These are phyloP conservation scores for Montipora capitata DNA, from an alignment of 92 coral and sea anemone species.

Conservation along the genomic window DNA sequence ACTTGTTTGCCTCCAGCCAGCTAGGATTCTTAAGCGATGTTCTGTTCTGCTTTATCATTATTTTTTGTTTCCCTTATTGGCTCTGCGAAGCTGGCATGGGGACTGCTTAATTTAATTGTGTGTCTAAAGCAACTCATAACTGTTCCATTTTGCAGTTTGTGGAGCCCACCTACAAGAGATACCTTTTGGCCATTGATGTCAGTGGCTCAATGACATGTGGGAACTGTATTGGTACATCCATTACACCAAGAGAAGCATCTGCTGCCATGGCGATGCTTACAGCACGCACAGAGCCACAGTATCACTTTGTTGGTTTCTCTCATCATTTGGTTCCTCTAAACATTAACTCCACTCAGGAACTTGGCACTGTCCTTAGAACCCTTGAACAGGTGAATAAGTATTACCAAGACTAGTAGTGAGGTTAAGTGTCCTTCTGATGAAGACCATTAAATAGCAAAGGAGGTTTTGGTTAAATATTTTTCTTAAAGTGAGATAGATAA, in stretches of 20 bases:
- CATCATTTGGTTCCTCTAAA: conserved; percentile 82
- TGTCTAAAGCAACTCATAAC: no score
- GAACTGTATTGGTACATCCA: conserved; percentile 80
- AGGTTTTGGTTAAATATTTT: no score
- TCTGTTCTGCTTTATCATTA: no score
- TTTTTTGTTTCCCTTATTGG: no score
- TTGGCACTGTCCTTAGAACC: conserved; percentile 82
- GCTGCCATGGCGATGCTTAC: conserved; percentile 99
- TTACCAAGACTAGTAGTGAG: no score
- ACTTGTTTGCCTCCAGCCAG: no score
- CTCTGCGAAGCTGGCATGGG: no score
- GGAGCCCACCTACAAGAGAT: conserved; percentile 87
- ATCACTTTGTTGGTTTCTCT: conserved; percentile 94
- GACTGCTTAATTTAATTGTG: no score
- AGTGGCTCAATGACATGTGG: conserved; percentile 99
- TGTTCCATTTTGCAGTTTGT: conserved; percentile 71
- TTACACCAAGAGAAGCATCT: conserved; percentile 94
- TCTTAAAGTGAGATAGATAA: no score
- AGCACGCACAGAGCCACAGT: conserved; percentile 87
- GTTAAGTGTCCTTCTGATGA: neutral
- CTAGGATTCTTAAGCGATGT: no score
- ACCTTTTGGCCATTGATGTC: conserved; percentile 93
- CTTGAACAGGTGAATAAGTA: conserved; percentile 69
- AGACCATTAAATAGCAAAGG: no score
- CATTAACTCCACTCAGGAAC: conserved; percentile 72